Conservation (phyloP, 1,140 invertebrate genomes). For the Meloidogyne floridensis region DNA sequence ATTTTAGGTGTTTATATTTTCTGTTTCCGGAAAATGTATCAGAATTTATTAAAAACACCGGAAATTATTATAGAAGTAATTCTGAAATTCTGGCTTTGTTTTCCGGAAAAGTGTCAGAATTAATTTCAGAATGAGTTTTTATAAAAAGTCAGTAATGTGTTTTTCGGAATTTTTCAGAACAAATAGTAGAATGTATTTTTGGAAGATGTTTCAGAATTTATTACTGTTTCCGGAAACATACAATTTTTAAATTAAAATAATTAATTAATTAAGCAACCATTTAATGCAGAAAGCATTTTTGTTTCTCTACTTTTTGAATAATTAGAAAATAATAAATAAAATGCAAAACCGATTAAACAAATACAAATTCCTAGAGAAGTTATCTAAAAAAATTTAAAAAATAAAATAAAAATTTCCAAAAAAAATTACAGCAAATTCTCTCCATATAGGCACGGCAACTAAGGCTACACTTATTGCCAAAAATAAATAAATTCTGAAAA, state of each 20-base stretch:
- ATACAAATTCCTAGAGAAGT: slow-evolving; percentile 58
- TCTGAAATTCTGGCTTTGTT: too few relatives aligned
- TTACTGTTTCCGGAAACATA: background rate
- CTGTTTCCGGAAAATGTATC: too few relatives aligned
- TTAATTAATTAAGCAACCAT: slow-evolving; percentile 42
- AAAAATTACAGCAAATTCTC: slow-evolving; percentile 51
- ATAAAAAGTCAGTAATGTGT: too few relatives aligned
- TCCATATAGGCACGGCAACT: slow-evolving; percentile 62
- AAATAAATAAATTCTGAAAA: slow-evolving; percentile 56
- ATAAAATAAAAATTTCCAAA: background rate
- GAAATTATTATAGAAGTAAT: too few relatives aligned
- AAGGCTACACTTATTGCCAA: slow-evolving; percentile 56
- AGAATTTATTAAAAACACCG: too few relatives aligned
- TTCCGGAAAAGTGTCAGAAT: too few relatives aligned
- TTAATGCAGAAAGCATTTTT: slow-evolving; percentile 38
- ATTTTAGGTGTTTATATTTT: too few relatives aligned
- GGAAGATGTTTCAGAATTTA: too few relatives aligned
- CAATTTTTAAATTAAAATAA: background rate
- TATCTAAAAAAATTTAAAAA: slow-evolving; percentile 25
- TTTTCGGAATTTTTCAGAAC: too few relatives aligned
- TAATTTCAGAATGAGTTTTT: too few relatives aligned
- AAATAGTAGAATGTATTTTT: too few relatives aligned
- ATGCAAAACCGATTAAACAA: slow-evolving; percentile 57
- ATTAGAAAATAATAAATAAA: slow-evolving; percentile 61
- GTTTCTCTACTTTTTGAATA: slow-evolving; percentile 41